Evolutionary conservation across 2,797 vertebrate genomes (phyloP).

Genomic region (Sebastes alutus): DNA sequence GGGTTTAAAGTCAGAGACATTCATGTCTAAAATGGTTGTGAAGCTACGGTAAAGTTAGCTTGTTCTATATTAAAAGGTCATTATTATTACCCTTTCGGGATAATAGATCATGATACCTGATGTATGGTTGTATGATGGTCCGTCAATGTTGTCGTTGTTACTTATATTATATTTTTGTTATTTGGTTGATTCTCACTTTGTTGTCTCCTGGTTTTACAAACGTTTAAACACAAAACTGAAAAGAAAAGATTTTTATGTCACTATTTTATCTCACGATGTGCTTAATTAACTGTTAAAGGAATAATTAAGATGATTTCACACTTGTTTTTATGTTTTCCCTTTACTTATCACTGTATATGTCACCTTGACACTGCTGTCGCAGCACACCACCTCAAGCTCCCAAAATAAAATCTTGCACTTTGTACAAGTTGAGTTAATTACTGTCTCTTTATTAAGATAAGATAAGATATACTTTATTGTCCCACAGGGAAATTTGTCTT

Average conservation of each 20-base stretch:
- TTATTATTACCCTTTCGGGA: not conserved
- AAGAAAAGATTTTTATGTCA: not conserved
- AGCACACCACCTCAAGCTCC: conserved; percentile 9
- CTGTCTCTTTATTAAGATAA: not conserved
- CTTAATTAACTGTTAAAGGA: conserved; percentile 1
- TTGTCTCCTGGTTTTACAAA: not conserved
- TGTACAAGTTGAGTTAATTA: not conserved
- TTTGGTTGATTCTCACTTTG: not conserved
- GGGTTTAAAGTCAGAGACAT: not conserved
- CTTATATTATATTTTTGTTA: conserved; percentile 3
- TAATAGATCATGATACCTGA: not conserved
- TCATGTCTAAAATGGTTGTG: not conserved
- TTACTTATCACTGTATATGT: not conserved
- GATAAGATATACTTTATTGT: too few relatives aligned
- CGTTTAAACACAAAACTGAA: not conserved
- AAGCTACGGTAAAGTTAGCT: not conserved
- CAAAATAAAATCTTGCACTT: conserved; percentile 52
- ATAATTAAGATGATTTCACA: not conserved
- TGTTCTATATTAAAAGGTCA: not conserved
- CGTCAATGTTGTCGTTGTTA: not conserved
- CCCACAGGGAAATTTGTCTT: too few relatives aligned
- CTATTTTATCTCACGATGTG: not conserved
- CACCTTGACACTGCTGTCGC: not conserved
- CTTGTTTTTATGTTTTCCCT: not conserved
- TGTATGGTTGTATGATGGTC: not conserved